Evolutionary conservation across 2,797 vertebrate species (phyloP).

Genomic region (Fistularia commersonii): DNA sequence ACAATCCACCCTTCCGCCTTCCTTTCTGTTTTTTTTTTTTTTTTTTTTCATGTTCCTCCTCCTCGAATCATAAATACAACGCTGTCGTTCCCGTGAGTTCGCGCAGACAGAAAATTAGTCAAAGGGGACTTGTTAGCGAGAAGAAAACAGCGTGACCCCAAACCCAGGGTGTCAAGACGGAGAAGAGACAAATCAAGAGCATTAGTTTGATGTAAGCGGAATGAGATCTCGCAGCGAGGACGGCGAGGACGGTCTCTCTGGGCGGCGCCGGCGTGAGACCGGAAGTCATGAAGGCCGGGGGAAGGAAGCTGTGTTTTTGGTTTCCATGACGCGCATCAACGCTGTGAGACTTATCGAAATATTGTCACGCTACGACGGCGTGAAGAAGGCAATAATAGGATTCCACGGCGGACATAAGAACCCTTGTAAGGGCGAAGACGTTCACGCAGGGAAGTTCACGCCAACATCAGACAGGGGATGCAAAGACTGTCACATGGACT

Average conservation of each 20-base stretch:
- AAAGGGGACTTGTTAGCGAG: constrained; percentile 71
- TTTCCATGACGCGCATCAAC: too few species aligned
- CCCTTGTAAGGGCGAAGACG: constrained; percentile 22
- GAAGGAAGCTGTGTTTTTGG: too few species aligned
- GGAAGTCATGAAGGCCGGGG: too few species aligned
- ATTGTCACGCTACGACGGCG: constrained; percentile 18
- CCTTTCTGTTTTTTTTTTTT: too few species aligned
- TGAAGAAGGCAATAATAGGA: too few species aligned
- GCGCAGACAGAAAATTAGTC: constrained; percentile 49
- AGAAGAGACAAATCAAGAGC: constrained; percentile 27
- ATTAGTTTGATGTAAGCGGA: constrained; percentile 24
- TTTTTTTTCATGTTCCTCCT: too few species aligned
- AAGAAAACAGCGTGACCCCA: constrained; percentile 46
- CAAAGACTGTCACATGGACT: constrained; percentile 40
- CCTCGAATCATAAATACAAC: constrained; percentile 35
- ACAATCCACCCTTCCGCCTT: constrained; percentile 22
- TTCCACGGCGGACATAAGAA: not conserved
- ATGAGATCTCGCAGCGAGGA: constrained; percentile 41
- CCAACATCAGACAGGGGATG: constrained; percentile 19
- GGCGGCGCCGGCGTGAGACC: constrained; percentile 13
- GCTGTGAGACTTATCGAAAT: too few species aligned
- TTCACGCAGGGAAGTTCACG: constrained; percentile 7
- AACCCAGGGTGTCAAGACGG: constrained; percentile 29
- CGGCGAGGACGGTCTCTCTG: constrained; percentile 24
- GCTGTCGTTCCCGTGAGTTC: constrained; percentile 49